These are phyloP conservation scores for Holocentrus rufus DNA, from an alignment of 2,797 vertebrate species.

Conservation along the genomic window DNA sequence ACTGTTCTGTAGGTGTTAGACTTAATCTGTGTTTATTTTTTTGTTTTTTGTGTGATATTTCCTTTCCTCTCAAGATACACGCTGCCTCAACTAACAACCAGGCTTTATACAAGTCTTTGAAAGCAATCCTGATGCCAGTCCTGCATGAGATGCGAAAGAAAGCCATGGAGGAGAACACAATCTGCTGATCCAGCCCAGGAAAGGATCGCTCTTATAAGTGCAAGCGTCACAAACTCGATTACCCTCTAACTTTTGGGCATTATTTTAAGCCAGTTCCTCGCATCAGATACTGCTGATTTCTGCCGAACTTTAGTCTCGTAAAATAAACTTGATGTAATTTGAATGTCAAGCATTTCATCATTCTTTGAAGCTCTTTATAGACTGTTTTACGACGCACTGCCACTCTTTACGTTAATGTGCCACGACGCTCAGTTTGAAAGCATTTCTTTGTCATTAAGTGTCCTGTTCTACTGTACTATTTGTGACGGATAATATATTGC, in stretches of 20 bases:
- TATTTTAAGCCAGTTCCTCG: slow-evolving; percentile 39
- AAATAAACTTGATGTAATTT: slow-evolving; percentile 29
- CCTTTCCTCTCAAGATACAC: slow-evolving; percentile 51
- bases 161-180: slow-evolving; percentile 71
- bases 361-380: slow-evolving; percentile 53
- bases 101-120: slow-evolving; percentile 83
- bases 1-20: not conserved
- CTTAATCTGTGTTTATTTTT: not conserved
- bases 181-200: slow-evolving; percentile 51
- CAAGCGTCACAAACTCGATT: slow-evolving; percentile 6
- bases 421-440: slow-evolving; percentile 61
- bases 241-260: slow-evolving; percentile 44
- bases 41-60: too few relatives aligned
- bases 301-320: slow-evolving; percentile 43
- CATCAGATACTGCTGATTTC: slow-evolving; percentile 51
- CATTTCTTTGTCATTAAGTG: slow-evolving; percentile 39
- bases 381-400: slow-evolving; percentile 69
- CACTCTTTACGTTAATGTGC: slow-evolving; percentile 74
- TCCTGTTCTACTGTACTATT: slow-evolving; percentile 42
- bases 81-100: slow-evolving; percentile 83
- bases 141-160: slow-evolving; percentile 85
- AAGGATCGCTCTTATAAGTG: not conserved
- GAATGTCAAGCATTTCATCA: slow-evolving; percentile 38
- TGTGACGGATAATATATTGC: slow-evolving; percentile 38
- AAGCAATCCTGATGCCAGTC: slow-evolving; percentile 86